Conservation (phyloP, 2,797 vertebrate species). For the Sebastes variabilis region DNA sequence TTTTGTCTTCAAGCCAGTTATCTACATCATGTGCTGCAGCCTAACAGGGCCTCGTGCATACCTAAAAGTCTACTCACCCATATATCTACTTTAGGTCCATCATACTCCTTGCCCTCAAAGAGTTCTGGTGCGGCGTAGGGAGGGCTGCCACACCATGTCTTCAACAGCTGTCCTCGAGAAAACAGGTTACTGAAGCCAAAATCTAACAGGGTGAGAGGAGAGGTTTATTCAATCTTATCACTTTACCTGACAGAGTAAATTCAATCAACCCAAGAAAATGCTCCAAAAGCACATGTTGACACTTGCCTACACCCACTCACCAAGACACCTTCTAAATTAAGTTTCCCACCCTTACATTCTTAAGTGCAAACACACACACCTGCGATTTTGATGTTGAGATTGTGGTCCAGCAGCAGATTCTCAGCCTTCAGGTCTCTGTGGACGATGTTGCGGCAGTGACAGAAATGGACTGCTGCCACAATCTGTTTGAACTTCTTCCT, state of each 20-base stretch:
- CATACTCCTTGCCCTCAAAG: conserved; percentile 98
- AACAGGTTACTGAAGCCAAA: conserved; percentile 99
- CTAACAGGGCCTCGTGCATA: not conserved
- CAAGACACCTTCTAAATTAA: conserved; percentile 9
- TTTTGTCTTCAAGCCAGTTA: not conserved
- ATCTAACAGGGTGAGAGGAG: conserved; percentile 78
- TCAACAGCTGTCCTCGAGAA: conserved; percentile 94
- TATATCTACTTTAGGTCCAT: conserved; percentile 98
- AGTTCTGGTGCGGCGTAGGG: conserved; percentile 97
- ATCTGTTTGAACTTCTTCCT: conserved; percentile 98
- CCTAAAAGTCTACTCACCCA: conserved; percentile 85
- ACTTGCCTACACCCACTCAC: conserved; percentile 69
- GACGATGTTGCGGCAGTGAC: conserved; percentile 96
- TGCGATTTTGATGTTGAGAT: conserved; percentile 99
- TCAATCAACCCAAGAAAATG: conserved; percentile 12
- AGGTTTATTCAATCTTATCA: conserved; percentile 8
- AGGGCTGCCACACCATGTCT: conserved; percentile 99
- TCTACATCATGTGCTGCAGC: not conserved
- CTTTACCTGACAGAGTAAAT: conserved; percentile 4
- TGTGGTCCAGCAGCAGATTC: conserved; percentile 97
- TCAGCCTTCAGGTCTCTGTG: conserved; percentile 98
- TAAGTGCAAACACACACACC: conserved; percentile 65
- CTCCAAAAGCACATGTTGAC: conserved; percentile 19
- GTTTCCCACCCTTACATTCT: conserved; percentile 6
- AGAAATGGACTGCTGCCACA: conserved; percentile 95